phyloP scores from a whole-genome alignment of 1,140 invertebrate genomes.

The Bombus confusus region DNA sequence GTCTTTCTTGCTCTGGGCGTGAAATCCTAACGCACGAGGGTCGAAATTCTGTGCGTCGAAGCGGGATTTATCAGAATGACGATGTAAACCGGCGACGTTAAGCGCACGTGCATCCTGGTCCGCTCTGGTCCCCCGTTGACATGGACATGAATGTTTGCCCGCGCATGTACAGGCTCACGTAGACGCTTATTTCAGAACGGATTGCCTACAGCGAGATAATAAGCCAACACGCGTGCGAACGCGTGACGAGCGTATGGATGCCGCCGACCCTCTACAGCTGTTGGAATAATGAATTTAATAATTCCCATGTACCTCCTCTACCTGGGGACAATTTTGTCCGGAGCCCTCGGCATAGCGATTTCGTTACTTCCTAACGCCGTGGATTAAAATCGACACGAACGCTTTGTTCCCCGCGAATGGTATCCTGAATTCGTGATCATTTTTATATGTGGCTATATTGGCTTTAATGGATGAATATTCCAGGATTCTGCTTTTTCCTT shows the following conservation, averaged over 20 bases:
- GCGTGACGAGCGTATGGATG: slow-evolving; percentile 38
- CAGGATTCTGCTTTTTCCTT: no score
- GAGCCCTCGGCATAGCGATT: not conserved
- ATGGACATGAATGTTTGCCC: slow-evolving; percentile 49
- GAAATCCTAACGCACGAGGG: not conserved
- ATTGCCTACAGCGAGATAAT: slow-evolving; percentile 66
- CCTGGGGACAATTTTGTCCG: slow-evolving; percentile 25
- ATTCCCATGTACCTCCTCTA: slow-evolving; percentile 12
- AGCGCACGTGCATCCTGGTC: slow-evolving; percentile 4
- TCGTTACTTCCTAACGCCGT: not conserved
- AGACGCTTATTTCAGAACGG: slow-evolving; percentile 59
- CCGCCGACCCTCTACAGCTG: not conserved
- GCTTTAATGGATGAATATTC: no score
- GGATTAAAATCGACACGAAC: not conserved
- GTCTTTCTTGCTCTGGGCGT: no score
- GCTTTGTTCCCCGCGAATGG: not conserved
- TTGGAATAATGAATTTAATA: slow-evolving; percentile 62
- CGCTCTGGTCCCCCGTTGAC: not conserved
- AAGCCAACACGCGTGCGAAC: slow-evolving; percentile 63
- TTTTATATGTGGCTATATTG: no score
- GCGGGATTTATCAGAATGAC: slow-evolving; percentile 7
- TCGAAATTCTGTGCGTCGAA: not conserved
- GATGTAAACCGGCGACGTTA: slow-evolving; percentile 8
- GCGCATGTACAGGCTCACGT: slow-evolving; percentile 27
- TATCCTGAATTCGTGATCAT: no score